Evolutionary conservation across 2,113 vertebrate genomes (phyloP).

Genomic region (Scolopax mira): DNA sequence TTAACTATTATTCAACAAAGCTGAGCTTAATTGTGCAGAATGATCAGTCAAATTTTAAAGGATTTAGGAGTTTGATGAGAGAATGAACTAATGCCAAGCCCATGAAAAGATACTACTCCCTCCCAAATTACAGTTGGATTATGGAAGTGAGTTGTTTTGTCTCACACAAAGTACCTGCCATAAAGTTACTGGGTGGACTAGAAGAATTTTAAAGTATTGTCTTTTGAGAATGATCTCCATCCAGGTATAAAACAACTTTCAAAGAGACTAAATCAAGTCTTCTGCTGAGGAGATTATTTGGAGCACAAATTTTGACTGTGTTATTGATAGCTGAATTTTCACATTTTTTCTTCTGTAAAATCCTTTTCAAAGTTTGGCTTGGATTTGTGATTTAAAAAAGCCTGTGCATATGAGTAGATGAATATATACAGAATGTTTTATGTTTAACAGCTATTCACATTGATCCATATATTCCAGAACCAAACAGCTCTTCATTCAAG

Average conservation of each 20-base stretch:
- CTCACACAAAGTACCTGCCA: neutral
- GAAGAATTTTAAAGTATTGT: neutral
- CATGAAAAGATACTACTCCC: neutral
- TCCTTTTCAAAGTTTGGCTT: neutral
- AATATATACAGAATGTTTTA: neutral
- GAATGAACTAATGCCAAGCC: neutral
- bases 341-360: neutral
- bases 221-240: neutral
- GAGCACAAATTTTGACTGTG: neutral
- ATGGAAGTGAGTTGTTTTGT: neutral
- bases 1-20: neutral
- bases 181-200: neutral
- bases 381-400: neutral
- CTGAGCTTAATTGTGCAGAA: neutral
- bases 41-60: neutral
- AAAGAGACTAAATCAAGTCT: neutral
- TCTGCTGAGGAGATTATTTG: neutral
- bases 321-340: neutral
- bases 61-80: neutral
- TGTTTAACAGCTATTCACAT: neutral
- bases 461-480: neutral
- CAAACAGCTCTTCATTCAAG: neutral
- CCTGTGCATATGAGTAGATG: rapidly evolving
- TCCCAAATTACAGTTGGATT: neutral
- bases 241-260: neutral